Evolutionary conservation across 2,113 vertebrate species (phyloP), one percentile per base, ranked within the genome.

Genomic region (Cercopithecus mona): DNA sequence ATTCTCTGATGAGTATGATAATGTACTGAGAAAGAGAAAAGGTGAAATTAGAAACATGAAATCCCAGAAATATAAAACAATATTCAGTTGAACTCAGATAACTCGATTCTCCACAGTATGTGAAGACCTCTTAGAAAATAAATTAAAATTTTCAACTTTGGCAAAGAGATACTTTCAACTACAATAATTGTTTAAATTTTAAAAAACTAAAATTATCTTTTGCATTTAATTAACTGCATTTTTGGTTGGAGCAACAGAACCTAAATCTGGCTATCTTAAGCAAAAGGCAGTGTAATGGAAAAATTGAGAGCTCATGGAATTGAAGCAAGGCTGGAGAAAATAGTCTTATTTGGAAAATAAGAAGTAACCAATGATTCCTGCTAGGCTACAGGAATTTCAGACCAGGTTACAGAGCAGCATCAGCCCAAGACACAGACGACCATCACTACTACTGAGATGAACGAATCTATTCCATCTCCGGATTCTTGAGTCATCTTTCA

Each of bases 151-250:
- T 70, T 88, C 78, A 78, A 70, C 50, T 90, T 91, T 84, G 64
- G 59, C 57, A 96, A 72, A 92, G 7, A 95, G 64, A 14, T 90
- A 48, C n/a, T 66, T 96, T 91, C 38, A 82, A 81, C 61, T 80
- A 64, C 6, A 91, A 35, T 45, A 16, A 27, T 72, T 79, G 95
- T 90, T 88, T 88, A 78, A 57, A 40, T 64, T 90, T 90, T 1
- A 92, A 92, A 92, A 32, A 96, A 90, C 38, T 84, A 75, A 92
- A 96, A 80, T 80, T 80, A 87, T 79, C 9, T 40, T 95, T 95
- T 76, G 25, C 32, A 78, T 82, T 89, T 86, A 78, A 89, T 76
- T 78, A 83, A 80, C 11, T 17, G 17, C 35, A 84, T 45, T 86
- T 97, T 92, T 48, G 13, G 11, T 52, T 87, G 59, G 87, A 89